These are phyloP conservation scores for Eilema depressum DNA, from an alignment of 2,888 invertebrate genomes.

Conservation along the genomic window DNA sequence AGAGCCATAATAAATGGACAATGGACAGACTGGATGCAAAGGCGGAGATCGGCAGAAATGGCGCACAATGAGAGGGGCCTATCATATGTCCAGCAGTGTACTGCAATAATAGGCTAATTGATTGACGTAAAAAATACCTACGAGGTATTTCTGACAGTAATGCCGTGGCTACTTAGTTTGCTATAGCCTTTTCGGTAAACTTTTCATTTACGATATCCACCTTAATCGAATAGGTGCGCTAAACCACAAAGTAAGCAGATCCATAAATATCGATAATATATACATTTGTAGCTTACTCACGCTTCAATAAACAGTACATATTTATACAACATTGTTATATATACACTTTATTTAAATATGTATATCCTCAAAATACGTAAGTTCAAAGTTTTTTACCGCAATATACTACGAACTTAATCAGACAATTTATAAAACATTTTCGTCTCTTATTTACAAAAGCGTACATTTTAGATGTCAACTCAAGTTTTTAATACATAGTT, in stretches of 20 bases:
- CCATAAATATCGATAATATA: background rate
- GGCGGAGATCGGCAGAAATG: too few species aligned
- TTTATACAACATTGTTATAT: background rate
- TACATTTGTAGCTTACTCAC: background rate
- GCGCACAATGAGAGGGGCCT: too few species aligned
- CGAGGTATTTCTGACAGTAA: too few species aligned
- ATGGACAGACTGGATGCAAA: too few species aligned
- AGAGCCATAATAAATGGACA: too few species aligned
- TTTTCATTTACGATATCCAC: too few species aligned
- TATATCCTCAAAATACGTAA: background rate
- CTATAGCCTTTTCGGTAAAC: too few species aligned
- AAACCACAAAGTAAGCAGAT: background rate
- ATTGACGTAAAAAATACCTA: too few species aligned
- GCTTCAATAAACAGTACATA: background rate
- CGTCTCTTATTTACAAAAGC: background rate
- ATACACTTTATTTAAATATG: background rate
- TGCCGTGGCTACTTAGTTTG: too few species aligned
- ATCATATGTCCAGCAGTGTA: too few species aligned
- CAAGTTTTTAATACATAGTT: background rate
- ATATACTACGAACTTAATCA: background rate
- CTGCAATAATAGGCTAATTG: too few species aligned
- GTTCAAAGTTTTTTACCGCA: background rate
- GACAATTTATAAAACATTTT: constrained; percentile 4
- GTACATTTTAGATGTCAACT: background rate
- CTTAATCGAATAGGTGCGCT: too few species aligned